Evolutionary conservation across 2,113 vertebrate species (phyloP).

Genomic region (Emydocephalus ijimae): DNA sequence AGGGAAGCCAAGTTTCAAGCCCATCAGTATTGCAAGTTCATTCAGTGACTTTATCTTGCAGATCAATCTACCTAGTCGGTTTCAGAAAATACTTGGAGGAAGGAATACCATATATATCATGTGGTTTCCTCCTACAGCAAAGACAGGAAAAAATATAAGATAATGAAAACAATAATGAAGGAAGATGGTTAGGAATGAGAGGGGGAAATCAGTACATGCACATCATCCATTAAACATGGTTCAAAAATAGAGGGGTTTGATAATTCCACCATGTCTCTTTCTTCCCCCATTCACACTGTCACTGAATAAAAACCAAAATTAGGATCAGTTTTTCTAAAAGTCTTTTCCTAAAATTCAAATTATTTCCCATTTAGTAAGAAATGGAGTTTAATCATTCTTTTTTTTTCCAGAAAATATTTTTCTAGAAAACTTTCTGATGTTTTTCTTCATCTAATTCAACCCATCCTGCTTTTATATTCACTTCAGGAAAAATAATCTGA

Average conservation of each 20-base stretch:
- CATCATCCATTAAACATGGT: neutral
- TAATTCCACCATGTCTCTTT: neutral
- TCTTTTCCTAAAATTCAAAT: neutral
- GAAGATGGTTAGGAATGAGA: neutral
- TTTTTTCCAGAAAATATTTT: neutral
- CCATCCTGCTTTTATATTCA: neutral
- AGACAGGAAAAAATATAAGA: neutral
- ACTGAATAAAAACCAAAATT: neutral
- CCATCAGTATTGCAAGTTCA: neutral
- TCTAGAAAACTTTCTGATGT: neutral
- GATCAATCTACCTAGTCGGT: neutral
- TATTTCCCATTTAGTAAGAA: neutral
- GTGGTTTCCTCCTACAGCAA: neutral
- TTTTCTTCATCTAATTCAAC: neutral
- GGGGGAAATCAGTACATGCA: neutral
- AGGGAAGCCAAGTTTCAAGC: neutral
- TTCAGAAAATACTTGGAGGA: neutral
- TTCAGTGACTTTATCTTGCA: neutral
- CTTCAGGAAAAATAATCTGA: neutral
- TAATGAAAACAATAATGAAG: neutral
- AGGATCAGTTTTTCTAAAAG: neutral
- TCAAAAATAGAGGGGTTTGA: neutral
- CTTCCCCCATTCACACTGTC: neutral
- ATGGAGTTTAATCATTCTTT: neutral
- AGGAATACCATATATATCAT: neutral